Evolutionary conservation across 2,113 vertebrate genomes (phyloP).

Genomic region (Solenodon paradoxus): DNA sequence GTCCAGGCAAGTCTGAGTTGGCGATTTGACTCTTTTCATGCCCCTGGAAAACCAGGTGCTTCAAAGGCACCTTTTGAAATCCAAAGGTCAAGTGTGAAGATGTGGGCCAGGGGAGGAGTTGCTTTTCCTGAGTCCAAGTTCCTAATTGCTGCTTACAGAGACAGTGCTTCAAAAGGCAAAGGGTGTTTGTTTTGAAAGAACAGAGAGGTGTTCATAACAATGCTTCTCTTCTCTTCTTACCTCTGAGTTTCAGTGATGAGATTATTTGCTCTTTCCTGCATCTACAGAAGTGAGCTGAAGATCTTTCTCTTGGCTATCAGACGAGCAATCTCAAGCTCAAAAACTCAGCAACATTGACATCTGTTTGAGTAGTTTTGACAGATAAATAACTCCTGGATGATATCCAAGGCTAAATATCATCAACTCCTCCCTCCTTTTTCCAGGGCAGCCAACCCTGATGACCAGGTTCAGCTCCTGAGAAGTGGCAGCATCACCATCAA

Average conservation of each 20-base stretch:
- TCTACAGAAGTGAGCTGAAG: slow-evolving; percentile 71
- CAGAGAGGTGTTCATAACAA: slow-evolving; percentile 57
- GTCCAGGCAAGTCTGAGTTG: neutral
- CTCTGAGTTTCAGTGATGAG: slow-evolving; percentile 58
- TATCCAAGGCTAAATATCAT: slow-evolving; percentile 73
- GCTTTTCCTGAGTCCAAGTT: neutral
- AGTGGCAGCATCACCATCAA: slow-evolving; percentile 50
- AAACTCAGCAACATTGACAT: slow-evolving; percentile 76
- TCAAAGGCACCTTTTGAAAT: slow-evolving; percentile 46
- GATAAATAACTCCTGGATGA: slow-evolving; percentile 79
- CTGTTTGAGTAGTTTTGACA: slow-evolving; percentile 79
- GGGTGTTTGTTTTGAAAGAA: slow-evolving; percentile 71
- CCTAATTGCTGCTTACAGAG: neutral
- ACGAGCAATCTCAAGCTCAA: slow-evolving; percentile 77
- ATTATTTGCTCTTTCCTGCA: slow-evolving; percentile 64
- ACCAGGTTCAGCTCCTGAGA: slow-evolving; percentile 66
- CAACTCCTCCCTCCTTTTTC: slow-evolving; percentile 52
- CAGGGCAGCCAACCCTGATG: slow-evolving; percentile 64
- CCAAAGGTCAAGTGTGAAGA: neutral
- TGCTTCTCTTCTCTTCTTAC: slow-evolving; percentile 64
- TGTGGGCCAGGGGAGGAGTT: neutral
- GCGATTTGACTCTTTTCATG: slow-evolving; percentile 32
- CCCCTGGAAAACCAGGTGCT: slow-evolving; percentile 28
- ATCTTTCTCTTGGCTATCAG: slow-evolving; percentile 77
- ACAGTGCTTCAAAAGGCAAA: neutral